Base-by-base conservation (phyloP, 2,797 vertebrate genomes). In the Momotus momota region DNA sequence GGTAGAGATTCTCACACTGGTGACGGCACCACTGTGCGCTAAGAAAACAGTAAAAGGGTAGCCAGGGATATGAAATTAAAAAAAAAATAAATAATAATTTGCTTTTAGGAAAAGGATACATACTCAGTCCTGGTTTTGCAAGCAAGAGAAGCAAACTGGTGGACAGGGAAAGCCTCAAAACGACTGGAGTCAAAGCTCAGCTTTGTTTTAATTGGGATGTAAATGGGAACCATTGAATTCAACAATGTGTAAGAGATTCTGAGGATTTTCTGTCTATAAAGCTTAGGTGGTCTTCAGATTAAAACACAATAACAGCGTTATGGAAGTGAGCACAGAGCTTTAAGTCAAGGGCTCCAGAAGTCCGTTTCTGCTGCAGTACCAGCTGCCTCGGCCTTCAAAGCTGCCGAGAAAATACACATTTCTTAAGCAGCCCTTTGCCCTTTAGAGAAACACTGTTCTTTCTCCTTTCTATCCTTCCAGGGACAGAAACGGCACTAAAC, bases 391-490 rank as follows among this genome's bases (percentile, higher is more conserved):
- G 18, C 14, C 81, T 70, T 69, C 61, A 78, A 22, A 51, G 48
- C 48, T 78, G 38, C 38, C 33, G 49, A 25, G 60, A 25, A 81
- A 93, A 86, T 8, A 10, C 0, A 0, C 5, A 41, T 70, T 74
- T 79, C 15, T 69, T 33, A 45, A 61, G 14, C 10, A 38, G 27
- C 38, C 19, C 45, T 75, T 71, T 43, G 33, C 20, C 26, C 40
- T 41, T 45, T 62, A 81, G 38, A 69, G 17, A 48, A 69, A 84
- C 27, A 82, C 38, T 52, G 18, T 35, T 35, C 35, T 35, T 48
- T 90, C 64, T 88, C 57, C 46, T 79, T 49, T 81, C 64, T 78
- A 38, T 79, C 26, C 72, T 52, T 65, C 6, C 89, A 97, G 96
- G 72, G 45, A 10, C 77, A 27, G 82, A 33, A 75, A 3, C n/a